phyloP scores from a whole-genome alignment of 2,797 vertebrate genomes.

The Myripristis jacobus region DNA sequence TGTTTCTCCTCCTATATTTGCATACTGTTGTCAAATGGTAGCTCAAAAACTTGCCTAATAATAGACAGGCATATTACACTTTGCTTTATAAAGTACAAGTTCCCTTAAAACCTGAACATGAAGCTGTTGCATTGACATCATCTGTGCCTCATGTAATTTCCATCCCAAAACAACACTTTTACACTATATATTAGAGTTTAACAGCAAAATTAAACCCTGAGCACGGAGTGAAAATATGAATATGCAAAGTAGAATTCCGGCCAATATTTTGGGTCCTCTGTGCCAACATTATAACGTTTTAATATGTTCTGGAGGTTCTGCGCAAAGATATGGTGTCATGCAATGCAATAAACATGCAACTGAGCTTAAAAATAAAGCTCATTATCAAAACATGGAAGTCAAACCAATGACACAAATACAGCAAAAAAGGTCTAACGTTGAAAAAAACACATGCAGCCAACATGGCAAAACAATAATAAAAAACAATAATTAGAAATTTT shows the following conservation, averaged over 20 bases:
- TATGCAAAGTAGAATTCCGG: neutral
- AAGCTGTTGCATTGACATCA: slow-evolving; percentile 32
- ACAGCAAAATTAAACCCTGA: slow-evolving; percentile 53
- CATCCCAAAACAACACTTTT: neutral
- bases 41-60: slow-evolving; percentile 6
- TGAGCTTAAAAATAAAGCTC: slow-evolving; percentile 13
- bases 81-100: neutral
- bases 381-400: slow-evolving; percentile 6
- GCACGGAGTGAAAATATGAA: slow-evolving; percentile 29
- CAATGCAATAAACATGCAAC: slow-evolving; percentile 54
- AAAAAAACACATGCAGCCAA: slow-evolving; percentile 4
- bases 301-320: slow-evolving; percentile 28
- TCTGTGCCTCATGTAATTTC: neutral
- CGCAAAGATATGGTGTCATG: slow-evolving; percentile 47
- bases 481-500: neutral
- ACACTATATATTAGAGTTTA: neutral
- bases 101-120: slow-evolving; percentile 21
- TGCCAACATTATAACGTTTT: slow-evolving; percentile 25
- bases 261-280: neutral
- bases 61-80: neutral
- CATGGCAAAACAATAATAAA: neutral
- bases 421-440: neutral
- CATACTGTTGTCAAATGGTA: slow-evolving; percentile 35
- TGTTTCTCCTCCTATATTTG: slow-evolving; percentile 29
- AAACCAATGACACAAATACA: neutral